Evolutionary conservation across 2,888 invertebrate genomes (phyloP), one percentile per base, ranked within the genome.

Genomic region (Cryptocheilus praepositus): DNA sequence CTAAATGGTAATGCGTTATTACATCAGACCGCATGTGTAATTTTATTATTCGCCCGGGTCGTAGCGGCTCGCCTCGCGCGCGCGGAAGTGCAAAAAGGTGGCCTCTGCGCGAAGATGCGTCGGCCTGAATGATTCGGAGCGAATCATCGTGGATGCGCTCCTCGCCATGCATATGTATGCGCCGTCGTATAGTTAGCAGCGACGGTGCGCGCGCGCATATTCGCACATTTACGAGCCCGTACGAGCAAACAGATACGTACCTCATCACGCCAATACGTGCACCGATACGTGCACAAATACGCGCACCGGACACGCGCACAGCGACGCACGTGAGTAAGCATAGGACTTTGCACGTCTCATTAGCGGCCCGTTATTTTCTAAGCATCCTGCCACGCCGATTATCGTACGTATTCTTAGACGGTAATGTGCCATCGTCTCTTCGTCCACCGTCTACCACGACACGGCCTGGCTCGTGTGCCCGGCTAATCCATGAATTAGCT

Each of bases 1-100:
- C 70, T 56, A 75, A 75, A 80, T 77, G 74, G 72, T 74, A 74
- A 80, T 80, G 71, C 74, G 65, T 71, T 73, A 53, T 76, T 76
- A 71, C 52, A 66, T 64, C 61, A 61, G 61, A 61, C 51, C 65
- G 53, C 64, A 66, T 46, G 8, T 52, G 59, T 46, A 62, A 61
- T 19, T 63, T 67, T 66, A 64, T 70, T 69, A 71, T 69, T 58
- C 59, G 55, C 61, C 55, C 36, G 54, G 53, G 44, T 21, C 58
- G 51, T 51, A 44, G 22, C 53, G 45, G 52, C 28, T 52, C 60
- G 53, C 54, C 49, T 22, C 46, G 61, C 49, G 36, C 46, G 61
- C 49, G 36, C 54, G 61, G 61, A 61, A 65, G 61, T 65, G 61
- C 25, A 55, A 65, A 61, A 43, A 65, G 64, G 36, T 8, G 36